A percentile compares a stretch with the other conserved stretches of the same genome.
These are phyloP conservation scores for Acanthurus tractus DNA, from an alignment of 2,797 vertebrate species.

Conservation along the genomic window DNA sequence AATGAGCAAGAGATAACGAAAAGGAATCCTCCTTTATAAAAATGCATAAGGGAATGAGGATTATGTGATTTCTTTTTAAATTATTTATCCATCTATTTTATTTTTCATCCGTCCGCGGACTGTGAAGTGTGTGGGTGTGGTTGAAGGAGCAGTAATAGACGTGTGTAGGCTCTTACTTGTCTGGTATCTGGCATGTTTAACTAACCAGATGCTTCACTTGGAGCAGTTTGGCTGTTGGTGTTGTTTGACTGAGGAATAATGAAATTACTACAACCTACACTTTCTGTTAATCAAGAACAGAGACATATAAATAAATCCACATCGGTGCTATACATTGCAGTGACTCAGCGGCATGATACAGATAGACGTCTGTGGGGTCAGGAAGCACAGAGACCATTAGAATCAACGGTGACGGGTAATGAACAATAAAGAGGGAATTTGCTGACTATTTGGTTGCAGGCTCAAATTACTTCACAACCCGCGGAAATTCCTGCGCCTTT, in stretches of 20 bases:
- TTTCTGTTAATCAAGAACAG: conserved; percentile 36
- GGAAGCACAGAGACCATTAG: conserved; percentile 39
- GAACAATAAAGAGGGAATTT: conserved; percentile 77
- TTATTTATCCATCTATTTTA: conserved; percentile 62
- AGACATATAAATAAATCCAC: conserved; percentile 25
- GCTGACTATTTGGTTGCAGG: conserved; percentile 68
- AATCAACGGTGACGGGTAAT: conserved; percentile 61
- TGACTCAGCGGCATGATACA: conserved; percentile 30
- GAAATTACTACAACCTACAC: conserved; percentile 43
- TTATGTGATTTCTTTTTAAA: conserved; percentile 52
- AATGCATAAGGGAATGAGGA: conserved; percentile 65
- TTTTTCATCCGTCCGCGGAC: conserved; percentile 42
- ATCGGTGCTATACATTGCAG: conserved; percentile 26
- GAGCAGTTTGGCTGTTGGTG: conserved; percentile 55
- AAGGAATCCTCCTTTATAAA: conserved; percentile 60
- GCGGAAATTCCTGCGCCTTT: conserved; percentile 48
- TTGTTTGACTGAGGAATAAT: conserved; percentile 50
- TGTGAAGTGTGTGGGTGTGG: conserved; percentile 71
- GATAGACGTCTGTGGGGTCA: conserved; percentile 21
- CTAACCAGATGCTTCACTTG: conserved; percentile 61
- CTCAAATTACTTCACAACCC: conserved; percentile 72
- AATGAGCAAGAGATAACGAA: conserved; percentile 73
- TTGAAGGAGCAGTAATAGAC: conserved; percentile 60
- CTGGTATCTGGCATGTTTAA: conserved; percentile 55
- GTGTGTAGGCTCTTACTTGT: conserved; percentile 54